These are phyloP conservation scores for Eledona agricola DNA, from an alignment of 2,888 invertebrate species.

Conservation along the genomic window DNA sequence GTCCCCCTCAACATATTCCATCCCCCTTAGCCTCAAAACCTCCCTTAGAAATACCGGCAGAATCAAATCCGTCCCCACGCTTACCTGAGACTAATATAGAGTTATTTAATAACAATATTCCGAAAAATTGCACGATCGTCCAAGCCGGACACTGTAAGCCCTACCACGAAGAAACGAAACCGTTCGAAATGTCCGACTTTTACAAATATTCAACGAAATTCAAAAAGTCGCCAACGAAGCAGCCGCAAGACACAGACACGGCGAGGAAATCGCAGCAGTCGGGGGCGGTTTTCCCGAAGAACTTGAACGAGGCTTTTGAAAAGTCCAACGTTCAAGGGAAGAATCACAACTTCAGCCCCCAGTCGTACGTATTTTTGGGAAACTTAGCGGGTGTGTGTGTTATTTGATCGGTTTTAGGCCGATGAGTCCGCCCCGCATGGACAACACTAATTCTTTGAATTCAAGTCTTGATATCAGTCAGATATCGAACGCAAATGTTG, in stretches of 20 bases:
- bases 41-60: constrained; percentile 60
- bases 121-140: constrained; percentile 84
- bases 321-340: constrained; percentile 24
- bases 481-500: constrained; percentile 54
- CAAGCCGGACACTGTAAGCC: constrained; percentile 91
- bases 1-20: constrained; percentile 33
- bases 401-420: constrained; percentile 11
- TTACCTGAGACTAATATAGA: constrained; percentile 56
- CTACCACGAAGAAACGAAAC: constrained; percentile 92
- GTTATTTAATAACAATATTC: constrained; percentile 70
- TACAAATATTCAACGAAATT: constrained; percentile 97
- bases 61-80: constrained; percentile 59
- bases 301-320: constrained; percentile 46
- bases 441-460: constrained; percentile 49
- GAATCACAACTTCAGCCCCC: constrained; percentile 29
- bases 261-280: constrained; percentile 17
- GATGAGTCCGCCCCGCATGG: constrained; percentile 41
- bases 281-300: constrained; percentile 33
- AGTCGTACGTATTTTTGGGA: constrained; percentile 22
- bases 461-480: constrained; percentile 55
- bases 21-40: constrained; percentile 51
- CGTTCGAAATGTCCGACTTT: constrained; percentile 97
- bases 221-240: constrained; percentile 67
- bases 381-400: constrained; percentile 3
- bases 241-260: constrained; percentile 32